Conservation (phyloP, 1,140 invertebrate genomes). For the Mylabris phalerata region DNA sequence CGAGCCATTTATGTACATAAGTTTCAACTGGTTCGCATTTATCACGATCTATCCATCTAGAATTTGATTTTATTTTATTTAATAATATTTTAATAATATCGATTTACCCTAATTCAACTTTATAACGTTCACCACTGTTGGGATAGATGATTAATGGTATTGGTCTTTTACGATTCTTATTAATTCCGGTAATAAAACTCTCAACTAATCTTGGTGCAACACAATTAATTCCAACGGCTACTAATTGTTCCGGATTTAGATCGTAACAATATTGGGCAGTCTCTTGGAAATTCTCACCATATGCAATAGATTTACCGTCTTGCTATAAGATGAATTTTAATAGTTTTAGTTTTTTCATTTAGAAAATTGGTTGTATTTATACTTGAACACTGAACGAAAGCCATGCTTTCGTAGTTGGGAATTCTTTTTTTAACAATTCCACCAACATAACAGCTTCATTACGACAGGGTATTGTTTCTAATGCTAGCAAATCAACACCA, state of each 20-base stretch:
- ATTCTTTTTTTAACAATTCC: constrained; percentile 63
- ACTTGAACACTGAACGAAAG: constrained; percentile 78
- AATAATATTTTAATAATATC: neutral
- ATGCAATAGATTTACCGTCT: constrained; percentile 59
- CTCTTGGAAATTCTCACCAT: constrained; percentile 66
- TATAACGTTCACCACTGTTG: constrained; percentile 68
- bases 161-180: constrained; percentile 45
- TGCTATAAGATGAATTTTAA: constrained; percentile 31
- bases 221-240: constrained; percentile 84
- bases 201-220: constrained; percentile 54
- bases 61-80: neutral
- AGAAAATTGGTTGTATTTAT: constrained; percentile 24
- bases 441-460: constrained; percentile 74
- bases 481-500: constrained; percentile 73
- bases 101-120: constrained; percentile 50
- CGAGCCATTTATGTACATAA: constrained; percentile 55
- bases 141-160: constrained; percentile 69
- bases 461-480: constrained; percentile 84
- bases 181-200: constrained; percentile 52
- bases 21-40: constrained; percentile 51
- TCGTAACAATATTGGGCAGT: constrained; percentile 54
- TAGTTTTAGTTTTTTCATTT: neutral
- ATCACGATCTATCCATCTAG: constrained; percentile 53
- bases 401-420: constrained; percentile 68
- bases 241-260: constrained; percentile 56